Base-by-base conservation (phyloP, 2,113 vertebrate species). In the Forbesichthys agassizii region DNA sequence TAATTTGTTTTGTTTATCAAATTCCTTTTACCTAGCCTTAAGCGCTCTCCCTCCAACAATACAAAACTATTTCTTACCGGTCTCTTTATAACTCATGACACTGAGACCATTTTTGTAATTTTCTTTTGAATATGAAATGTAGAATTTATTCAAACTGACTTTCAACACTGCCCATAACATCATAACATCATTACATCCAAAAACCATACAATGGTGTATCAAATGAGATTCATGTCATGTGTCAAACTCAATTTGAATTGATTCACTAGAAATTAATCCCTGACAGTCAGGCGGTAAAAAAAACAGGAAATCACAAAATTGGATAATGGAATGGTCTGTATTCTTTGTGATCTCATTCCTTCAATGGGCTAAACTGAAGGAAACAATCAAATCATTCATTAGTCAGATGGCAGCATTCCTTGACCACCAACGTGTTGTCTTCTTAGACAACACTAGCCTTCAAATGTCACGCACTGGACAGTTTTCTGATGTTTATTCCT, bases 311-410 rank as follows among this genome's bases (percentile, higher is more conserved):
- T n/a, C 54, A 18, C 16, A n/a, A 61, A 36, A 53, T 12, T 12
- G 18, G 42, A 48, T 36, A 16, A 51, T 0, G 2, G 56, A 70
- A 69, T 61, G 48, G 55, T 51, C 33, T 52, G 60, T 27, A 11
- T 65, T 55, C 36, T 81, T 61, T 72, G 20, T 27, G 16, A 64
- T 66, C 3, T 33, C 46, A 48, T 64, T 75, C 65, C 64, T 72
- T 71, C 16, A 55, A 73, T 61, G 1, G 18, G 47, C 7, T 66
- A 63, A 74, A 81, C 65, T 1, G 64, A 78, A 69, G 71, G 46
- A 82, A 59, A 89, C 89, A 90, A 87, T 86, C 59, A 58, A 11
- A 77, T 86, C 80, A 77, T 89, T 90, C 84, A 89, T 55, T 63
- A 77, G 61, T 84, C 77, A 48, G 59, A 65, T 42, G 0, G n/a